Conservation (phyloP, 92 coral and sea anemone species). For the Pocillopora meandrina region DNA sequence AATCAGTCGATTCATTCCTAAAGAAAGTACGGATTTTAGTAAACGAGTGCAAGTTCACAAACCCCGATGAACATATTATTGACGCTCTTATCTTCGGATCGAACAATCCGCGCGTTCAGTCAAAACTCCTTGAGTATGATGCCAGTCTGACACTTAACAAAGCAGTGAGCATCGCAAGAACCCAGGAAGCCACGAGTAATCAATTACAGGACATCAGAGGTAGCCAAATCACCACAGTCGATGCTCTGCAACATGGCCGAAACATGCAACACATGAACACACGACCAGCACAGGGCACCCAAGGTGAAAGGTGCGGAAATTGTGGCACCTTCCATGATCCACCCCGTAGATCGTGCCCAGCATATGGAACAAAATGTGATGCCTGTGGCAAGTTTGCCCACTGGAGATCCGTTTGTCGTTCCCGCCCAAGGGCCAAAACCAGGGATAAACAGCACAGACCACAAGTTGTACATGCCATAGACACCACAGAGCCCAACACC, state of each 20-base stretch:
- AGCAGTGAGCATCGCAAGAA: too few relatives aligned
- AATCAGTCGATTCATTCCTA: too few relatives aligned
- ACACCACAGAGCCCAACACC: conserved; percentile 9
- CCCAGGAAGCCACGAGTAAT: background rate
- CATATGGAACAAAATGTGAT: conserved; percentile 47
- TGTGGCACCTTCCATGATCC: conserved; percentile 52
- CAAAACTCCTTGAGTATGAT: too few relatives aligned
- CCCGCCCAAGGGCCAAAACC: conserved; percentile 14
- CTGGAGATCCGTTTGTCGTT: conserved; percentile 63
- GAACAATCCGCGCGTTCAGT: too few relatives aligned
- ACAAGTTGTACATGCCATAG: conserved; percentile 12
- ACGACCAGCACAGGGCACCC: conserved; percentile 22
- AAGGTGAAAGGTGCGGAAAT: conserved; percentile 36
- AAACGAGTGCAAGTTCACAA: too few relatives aligned
- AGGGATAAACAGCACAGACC: background rate
- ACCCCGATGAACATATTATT: too few relatives aligned
- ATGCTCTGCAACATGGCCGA: conserved; percentile 28
- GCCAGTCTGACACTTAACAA: too few relatives aligned
- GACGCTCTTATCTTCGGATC: too few relatives aligned
- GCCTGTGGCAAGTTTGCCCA: conserved; percentile 46
- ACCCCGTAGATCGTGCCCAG: conserved; percentile 52
- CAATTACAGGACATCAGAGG: conserved; percentile 43
- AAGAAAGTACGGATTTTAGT: too few relatives aligned
- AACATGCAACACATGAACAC: conserved; percentile 7
- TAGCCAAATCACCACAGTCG: conserved; percentile 17